Percentiles rank a stretch among this genome's conserved stretches.
Conservation (phyloP, 2,888 invertebrate genomes). For the Troides aeacus region DNA sequence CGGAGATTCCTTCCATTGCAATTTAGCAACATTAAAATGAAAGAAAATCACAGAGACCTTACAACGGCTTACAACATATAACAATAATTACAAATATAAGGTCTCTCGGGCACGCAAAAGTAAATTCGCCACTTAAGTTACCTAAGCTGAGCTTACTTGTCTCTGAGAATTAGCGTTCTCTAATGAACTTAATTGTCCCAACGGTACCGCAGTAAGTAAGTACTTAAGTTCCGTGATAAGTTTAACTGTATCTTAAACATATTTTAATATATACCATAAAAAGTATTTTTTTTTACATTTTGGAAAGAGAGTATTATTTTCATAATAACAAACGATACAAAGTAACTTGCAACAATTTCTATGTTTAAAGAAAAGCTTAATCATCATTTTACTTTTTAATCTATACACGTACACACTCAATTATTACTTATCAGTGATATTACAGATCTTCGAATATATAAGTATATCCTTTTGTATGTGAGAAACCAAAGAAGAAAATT, state of each 20-base stretch:
- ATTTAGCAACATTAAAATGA: conserved; percentile 13
- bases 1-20: conserved; percentile 6
- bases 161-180: conserved; percentile 57
- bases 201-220: conserved; percentile 44
- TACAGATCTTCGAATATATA: too few species aligned
- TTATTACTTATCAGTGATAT: too few species aligned
- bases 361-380: too few species aligned
- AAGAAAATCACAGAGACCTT: conserved; percentile 1
- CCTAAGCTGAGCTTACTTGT: conserved; percentile 65
- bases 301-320: too few species aligned
- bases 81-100: conserved; percentile 58
- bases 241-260: conserved; percentile 19
- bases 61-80: conserved; percentile 45
- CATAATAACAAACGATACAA: too few species aligned
- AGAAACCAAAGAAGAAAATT: too few species aligned
- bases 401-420: too few species aligned
- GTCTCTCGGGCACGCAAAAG: conserved; percentile 60
- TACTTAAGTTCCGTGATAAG: conserved; percentile 27
- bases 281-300: too few species aligned
- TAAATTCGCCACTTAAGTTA: conserved; percentile 51
- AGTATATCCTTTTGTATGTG: too few species aligned
- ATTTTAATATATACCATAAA: not conserved
- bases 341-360: too few species aligned
- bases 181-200: conserved; percentile 68
- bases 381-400: too few species aligned